Percentiles rank a stretch among this genome's conserved stretches.
Conservation (phyloP, 2,113 vertebrate species). For the Melanerpes aurifrons region DNA sequence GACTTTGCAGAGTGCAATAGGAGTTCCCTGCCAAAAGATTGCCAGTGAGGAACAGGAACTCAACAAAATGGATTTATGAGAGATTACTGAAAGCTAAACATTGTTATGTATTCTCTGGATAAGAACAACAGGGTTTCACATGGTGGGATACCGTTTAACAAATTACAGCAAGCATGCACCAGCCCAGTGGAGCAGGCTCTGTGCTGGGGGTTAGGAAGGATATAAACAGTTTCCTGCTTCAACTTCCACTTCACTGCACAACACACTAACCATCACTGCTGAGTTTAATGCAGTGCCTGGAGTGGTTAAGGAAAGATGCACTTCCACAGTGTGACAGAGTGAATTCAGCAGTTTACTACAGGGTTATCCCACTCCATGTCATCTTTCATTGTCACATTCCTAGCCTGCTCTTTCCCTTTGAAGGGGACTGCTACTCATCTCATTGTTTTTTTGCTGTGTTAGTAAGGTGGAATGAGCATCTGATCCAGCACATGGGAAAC, state of each 20-base stretch:
- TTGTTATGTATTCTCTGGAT: not conserved
- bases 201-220: not conserved
- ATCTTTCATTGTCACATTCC: not conserved
- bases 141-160: not conserved
- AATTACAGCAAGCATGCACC: not conserved
- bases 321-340: rapidly evolving
- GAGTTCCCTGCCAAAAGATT: not conserved
- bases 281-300: not conserved
- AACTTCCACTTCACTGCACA: not conserved
- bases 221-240: not conserved
- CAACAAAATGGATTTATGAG: not conserved
- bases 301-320: not conserved
- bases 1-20: not conserved
- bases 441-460: not conserved
- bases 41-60: not conserved
- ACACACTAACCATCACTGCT: not conserved
- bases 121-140: not conserved
- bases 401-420: not conserved
- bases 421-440: not conserved
- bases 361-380: not conserved
- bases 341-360: not conserved
- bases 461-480: not conserved
- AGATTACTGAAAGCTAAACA: not conserved
- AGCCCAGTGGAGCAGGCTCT: not conserved
- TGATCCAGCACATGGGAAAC: not conserved